Base-by-base conservation (phyloP, 2,113 vertebrate genomes). In the Toxostoma redivivum region DNA sequence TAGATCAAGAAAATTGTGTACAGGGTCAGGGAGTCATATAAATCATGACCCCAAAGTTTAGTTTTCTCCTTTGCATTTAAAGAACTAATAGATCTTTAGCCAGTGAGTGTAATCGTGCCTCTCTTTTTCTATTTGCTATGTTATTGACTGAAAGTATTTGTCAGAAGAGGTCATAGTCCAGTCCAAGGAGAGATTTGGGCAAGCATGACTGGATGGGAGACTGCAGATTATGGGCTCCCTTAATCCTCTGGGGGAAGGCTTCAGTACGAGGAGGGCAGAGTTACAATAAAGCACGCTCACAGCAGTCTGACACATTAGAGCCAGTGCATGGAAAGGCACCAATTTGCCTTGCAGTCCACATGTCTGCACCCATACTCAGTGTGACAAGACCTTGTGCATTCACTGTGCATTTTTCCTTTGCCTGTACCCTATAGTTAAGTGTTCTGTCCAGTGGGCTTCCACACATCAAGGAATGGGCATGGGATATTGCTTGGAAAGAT, bases 281-380 rank as follows among this genome's bases (percentile, higher is more conserved):
- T 42, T 60, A 5, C 9, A 31, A 31, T 64, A 33, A 38, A 65
- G 25, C 73, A 48, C 0, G 0, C 23, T 15, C n/a, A 11, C 2
- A 57, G 22, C 10, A 7, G 37, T 27, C 72, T 50, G 60, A 35
- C 40, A 31, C 23, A 1, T n/a, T 19, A 19, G 48, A 91, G 31
- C 25, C 62, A 76, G 40, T 0, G 0, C 2, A 0, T 28, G 27
- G 20, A 60, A 88, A 79, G 12, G 6, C 0, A 0, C 53, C 48
- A 10, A 1, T 72, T 54, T 90, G 53, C 35, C 23, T 65, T 45
- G 45, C 37, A 51, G 50, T 60, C 57, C 88, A 42, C 7, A 0
- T 23, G n/a, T 2, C 87, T 94, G 48, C 28, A 13, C 18, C 37
- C 6, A 0, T 17, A 7, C 40, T 76, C 37, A 16, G 27, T 40